Evolutionary conservation across 1,140 invertebrate genomes (phyloP).

Genomic region (Aphaenogaster ashmeadi): DNA sequence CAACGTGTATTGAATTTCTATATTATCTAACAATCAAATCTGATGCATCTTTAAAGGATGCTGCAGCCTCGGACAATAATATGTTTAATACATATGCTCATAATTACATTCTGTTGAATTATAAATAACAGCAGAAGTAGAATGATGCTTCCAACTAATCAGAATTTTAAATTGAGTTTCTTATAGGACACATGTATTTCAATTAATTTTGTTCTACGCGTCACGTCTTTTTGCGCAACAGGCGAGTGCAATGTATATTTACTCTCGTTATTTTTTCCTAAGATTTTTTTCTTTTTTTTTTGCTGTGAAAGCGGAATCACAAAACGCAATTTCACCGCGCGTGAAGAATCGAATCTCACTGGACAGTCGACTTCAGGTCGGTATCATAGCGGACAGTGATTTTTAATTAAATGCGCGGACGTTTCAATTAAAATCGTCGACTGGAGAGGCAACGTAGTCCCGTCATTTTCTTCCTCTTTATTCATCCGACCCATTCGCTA

Average conservation of each 20-base stretch:
- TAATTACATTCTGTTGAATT: neutral
- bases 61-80: neutral
- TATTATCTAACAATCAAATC: neutral
- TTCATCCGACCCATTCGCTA: neutral
- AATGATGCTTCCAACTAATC: neutral
- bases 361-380: slow-evolving; percentile 42
- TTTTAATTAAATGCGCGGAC: slow-evolving; percentile 76
- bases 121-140: neutral
- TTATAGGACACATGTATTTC: neutral
- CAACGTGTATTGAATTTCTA: neutral
- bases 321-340: slow-evolving; percentile 23
- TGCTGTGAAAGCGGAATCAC: slow-evolving; percentile 2
- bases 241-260: neutral
- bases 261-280: neutral
- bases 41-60: neutral
- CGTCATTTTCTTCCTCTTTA: slow-evolving; percentile 16
- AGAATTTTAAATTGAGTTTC: slow-evolving; percentile 23
- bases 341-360: neutral
- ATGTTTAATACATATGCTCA: neutral
- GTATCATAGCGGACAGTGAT: slow-evolving; percentile 67
- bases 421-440: slow-evolving; percentile 74
- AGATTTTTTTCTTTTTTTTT: neutral
- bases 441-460: slow-evolving; percentile 51
- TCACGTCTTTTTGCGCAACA: slow-evolving; percentile 35
- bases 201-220: slow-evolving; percentile 18